Evolutionary conservation across 1,140 invertebrate genomes (phyloP), one percentile per base, ranked within the genome.

Genomic region (Drosophila albomicans): DNA sequence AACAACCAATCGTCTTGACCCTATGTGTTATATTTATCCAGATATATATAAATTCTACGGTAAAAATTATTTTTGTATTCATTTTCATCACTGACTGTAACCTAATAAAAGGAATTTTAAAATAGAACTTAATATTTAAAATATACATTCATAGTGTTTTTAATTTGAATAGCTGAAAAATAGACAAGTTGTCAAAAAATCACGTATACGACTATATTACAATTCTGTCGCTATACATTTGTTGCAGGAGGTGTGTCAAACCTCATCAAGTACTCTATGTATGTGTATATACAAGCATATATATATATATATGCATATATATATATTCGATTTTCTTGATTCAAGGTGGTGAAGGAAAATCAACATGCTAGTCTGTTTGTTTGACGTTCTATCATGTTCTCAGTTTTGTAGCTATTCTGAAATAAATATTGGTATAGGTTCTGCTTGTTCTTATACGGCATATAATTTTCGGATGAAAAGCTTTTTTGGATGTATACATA

Each of bases 11-110:
- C 64, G 43, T 78, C 61, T 65, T 69, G 54, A 63, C 56, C 54
- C 57, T 61, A 46, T 32, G 61, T 75, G 73, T 58, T 72, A 61
- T 72, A 41, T 54, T 57, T 71, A 73, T 41, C 69, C 69, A 72
- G 43, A 86, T 58, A 85, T 63, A 61, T 71, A 67, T 72, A 58
- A 81, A 61, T 70, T 64, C 51, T 57, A 59, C 69, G 79, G 61
- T 79, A 49, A 74, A 67, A 64, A 76, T 77, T 68, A 71, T 79
- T 69, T 68, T 73, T 86, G 73, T 86, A 74, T 86, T 86, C 74
- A 78, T 79, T 77, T 78, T 76, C 49, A 76, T 82, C 77, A 80
- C 68, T 58, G 81, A 84, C 70, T 86, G 82, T 79, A 86, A 82
- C 85, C 77, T 69, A 75, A 78, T 74, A 65, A 88, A 87, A 73